Conservation (phyloP, 2,797 vertebrate species). For the Gobionotothen gibberifrons region DNA sequence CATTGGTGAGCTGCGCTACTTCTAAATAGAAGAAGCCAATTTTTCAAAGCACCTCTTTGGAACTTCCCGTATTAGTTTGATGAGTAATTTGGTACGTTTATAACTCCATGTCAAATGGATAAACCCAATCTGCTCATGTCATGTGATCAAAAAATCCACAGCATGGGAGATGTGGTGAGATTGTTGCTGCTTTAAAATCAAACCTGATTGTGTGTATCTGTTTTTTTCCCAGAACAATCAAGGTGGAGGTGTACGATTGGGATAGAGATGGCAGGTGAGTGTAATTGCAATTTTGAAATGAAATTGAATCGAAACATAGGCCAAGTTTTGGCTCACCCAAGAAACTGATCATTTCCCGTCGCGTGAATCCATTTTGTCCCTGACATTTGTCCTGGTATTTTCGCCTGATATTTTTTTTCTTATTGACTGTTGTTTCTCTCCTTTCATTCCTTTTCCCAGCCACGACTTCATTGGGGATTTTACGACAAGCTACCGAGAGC, state of each 20-base stretch:
- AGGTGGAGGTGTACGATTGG: conserved; percentile 98
- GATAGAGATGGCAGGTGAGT: conserved; percentile 94
- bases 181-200: neutral
- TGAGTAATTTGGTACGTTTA: neutral
- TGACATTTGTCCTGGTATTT: conserved; percentile 17
- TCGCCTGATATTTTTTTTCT: neutral
- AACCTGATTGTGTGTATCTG: conserved; percentile 15
- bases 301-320: neutral
- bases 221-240: conserved; percentile 89
- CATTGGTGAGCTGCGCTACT: too few relatives aligned
- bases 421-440: conserved; percentile 12
- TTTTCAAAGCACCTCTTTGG: neutral
- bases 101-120: neutral
- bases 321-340: neutral
- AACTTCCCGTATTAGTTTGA: neutral
- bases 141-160: neutral
- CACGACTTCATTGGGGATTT: conserved; percentile 98
- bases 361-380: neutral
- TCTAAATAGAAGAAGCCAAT: too few relatives aligned
- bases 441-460: conserved; percentile 73
- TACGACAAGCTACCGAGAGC: conserved; percentile 95
- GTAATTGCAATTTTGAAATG: neutral
- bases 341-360: neutral
- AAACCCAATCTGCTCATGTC: neutral
- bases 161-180: neutral